phyloP scores from a whole-genome alignment of 1,140 invertebrate genomes.

The Argopecten irradians region DNA sequence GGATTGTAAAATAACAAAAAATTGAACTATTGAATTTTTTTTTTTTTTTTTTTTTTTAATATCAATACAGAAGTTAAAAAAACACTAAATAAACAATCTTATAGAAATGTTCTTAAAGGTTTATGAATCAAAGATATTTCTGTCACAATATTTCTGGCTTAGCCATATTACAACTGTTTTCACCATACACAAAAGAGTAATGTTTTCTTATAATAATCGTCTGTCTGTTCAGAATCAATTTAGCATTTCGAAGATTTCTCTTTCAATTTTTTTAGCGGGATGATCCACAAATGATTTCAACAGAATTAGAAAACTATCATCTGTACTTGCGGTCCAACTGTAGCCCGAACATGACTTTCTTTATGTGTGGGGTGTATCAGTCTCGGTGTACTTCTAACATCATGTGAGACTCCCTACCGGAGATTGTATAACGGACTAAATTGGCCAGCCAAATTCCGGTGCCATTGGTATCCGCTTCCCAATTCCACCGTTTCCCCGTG shows the following conservation, averaged over 20 bases:
- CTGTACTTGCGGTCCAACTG: conserved; percentile 45
- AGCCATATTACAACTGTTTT: too few species aligned
- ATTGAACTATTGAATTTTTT: too few species aligned
- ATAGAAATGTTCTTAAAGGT: too few species aligned
- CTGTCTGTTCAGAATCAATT: too few species aligned
- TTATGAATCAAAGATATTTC: too few species aligned
- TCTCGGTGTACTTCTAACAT: conserved; percentile 49
- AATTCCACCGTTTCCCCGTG: neutral
- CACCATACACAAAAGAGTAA: too few species aligned
- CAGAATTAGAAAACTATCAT: conserved; percentile 52
- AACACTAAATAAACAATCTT: too few species aligned
- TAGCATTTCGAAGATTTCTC: conserved; percentile 41
- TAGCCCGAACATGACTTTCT: conserved; percentile 49
- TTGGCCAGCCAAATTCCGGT: conserved; percentile 68
- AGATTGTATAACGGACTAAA: conserved; percentile 50
- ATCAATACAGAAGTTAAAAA: too few species aligned
- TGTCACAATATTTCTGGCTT: too few species aligned
- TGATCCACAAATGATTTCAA: conserved; percentile 37
- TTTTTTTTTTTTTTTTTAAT: too few species aligned
- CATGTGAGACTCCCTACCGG: conserved; percentile 45
- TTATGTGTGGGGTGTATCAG: conserved; percentile 60
- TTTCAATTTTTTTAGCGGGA: conserved; percentile 61
- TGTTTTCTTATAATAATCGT: too few species aligned
- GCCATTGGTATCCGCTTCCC: conserved; percentile 59
- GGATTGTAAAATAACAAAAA: too few species aligned